Conservation (phyloP, 2,113 vertebrate species). For the human (Homo sapiens) region DNA sequence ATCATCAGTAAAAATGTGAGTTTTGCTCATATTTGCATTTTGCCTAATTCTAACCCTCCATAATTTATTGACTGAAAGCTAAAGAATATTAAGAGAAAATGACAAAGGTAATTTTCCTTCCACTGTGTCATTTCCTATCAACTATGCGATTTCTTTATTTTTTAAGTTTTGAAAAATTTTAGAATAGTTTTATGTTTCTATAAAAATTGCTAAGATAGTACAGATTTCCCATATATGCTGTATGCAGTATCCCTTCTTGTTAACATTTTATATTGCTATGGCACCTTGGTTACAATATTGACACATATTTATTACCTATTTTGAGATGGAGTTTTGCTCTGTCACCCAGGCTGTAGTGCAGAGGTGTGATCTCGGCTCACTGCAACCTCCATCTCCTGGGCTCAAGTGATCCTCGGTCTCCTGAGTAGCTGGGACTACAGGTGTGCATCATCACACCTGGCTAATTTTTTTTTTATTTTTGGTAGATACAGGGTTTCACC, state of each 20-base stretch:
- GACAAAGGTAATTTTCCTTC: background rate
- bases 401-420: too few species aligned
- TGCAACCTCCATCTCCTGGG: too few species aligned
- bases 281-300: background rate
- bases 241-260: background rate
- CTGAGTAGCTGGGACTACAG: too few species aligned
- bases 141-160: background rate
- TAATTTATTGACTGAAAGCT: background rate
- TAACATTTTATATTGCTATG: background rate
- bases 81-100: background rate
- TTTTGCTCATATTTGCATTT: background rate
- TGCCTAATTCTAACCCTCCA: background rate
- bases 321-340: too few species aligned
- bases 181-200: background rate
- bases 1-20: background rate
- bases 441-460: too few species aligned
- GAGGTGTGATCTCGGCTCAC: too few species aligned
- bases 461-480: too few species aligned
- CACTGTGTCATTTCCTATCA: background rate
- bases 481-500: too few species aligned
- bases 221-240: too few species aligned
- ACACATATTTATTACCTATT: background rate
- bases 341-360: too few species aligned
- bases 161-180: background rate
- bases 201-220: background rate